Percentiles rank a stretch among this genome's conserved stretches.
phyloP scores from a whole-genome alignment of 2,113 vertebrate genomes.

The Sylvia atricapilla region DNA sequence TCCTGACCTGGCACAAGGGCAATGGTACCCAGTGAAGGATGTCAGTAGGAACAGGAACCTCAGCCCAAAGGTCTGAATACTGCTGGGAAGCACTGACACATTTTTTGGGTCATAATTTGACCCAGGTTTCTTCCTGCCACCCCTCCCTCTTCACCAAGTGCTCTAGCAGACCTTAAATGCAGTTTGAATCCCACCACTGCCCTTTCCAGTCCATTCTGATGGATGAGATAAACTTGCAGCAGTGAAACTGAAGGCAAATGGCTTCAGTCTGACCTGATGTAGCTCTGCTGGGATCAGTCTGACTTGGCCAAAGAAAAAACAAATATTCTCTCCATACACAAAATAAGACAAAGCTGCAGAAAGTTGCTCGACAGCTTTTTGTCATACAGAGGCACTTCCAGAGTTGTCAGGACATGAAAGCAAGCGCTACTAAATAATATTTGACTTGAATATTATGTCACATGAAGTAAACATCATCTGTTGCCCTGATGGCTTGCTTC shows the following conservation, averaged over 20 bases:
- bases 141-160: neutral
- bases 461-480: slow-evolving; percentile 77
- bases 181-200: neutral
- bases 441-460: slow-evolving; percentile 71
- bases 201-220: neutral
- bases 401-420: slow-evolving; percentile 74
- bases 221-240: neutral
- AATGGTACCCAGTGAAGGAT: neutral
- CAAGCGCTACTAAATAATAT: slow-evolving; percentile 69
- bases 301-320: slow-evolving; percentile 43
- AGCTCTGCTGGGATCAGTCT: slow-evolving; percentile 26
- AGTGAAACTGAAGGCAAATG: neutral
- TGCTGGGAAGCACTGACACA: neutral
- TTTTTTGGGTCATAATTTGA: neutral
- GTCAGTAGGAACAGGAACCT: neutral
- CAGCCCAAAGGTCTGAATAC: neutral
- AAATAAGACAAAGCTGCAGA: slow-evolving; percentile 62
- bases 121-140: neutral
- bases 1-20: neutral
- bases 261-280: slow-evolving; percentile 35
- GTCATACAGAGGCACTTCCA: slow-evolving; percentile 67
- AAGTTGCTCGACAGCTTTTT: slow-evolving; percentile 56
- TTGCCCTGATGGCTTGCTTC: slow-evolving; percentile 65
- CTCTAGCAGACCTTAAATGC: neutral
- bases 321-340: neutral